Base-by-base conservation (phyloP, 1,140 invertebrate genomes). In the Riptortus pedestris region DNA sequence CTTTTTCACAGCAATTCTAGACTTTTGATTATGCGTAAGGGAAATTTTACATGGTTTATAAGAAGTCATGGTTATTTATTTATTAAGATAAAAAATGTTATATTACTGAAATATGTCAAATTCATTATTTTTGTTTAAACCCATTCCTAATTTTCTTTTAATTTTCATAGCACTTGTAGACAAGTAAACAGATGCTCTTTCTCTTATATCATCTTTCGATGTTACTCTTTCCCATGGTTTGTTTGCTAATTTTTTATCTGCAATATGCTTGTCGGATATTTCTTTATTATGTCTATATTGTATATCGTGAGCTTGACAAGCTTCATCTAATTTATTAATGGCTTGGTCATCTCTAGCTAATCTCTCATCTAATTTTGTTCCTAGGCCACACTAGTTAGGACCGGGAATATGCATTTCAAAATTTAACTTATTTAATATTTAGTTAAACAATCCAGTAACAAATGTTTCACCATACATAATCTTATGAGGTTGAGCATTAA, bases 311-410 rank as follows among this genome's bases (percentile, higher is more conserved):
- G 31, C 5, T 38, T 38, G 31, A 38, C 31, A 38, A 5, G 31
- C 31, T 14, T 38, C 31, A 38, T 38, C 31, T 14, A 38, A 38
- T 38, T 38, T 38, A 38, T 38, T 38, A 38, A 38, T 38, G 5
- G 31, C 5, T 38, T 38, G 5, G 14, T 38, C 48, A 11, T 18
- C 48, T 52, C 48, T 52, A n/a, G n/a, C n/a, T n/a, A n/a, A n/a
- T n/a, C n/a, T n/a, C n/a, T n/a, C n/a, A n/a, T n/a, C n/a, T n/a
- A 52, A 52, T 52, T 52, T 38, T 38, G 33, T 38, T 38, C 33
- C 33, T 38, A 16, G 33, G 16, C 33, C 33, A 9, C 7, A 38
- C 7, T 38, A 38, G 16, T 38, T 38, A 38, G 7, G 16, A n/a
- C n/a, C n/a, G n/a, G n/a, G 31, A 38, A 20, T 58, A 24, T 20